Percentiles rank a stretch among this genome's conserved stretches.
Evolutionary conservation across 2,113 vertebrate species (phyloP).

Genomic region (Pagrus major): DNA sequence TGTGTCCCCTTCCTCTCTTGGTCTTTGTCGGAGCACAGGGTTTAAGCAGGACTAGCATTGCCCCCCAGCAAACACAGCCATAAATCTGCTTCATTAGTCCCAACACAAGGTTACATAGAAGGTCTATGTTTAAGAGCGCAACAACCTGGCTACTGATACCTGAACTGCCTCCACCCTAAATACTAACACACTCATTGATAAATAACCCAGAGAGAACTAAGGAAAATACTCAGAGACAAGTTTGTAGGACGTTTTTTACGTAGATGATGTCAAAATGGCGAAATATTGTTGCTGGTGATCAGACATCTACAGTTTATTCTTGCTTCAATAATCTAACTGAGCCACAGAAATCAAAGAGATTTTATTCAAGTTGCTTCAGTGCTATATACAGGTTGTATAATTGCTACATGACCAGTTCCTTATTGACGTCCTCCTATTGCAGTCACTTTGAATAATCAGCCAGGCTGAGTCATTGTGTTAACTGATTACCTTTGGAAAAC

Average conservation of each 20-base stretch:
- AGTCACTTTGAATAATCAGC: conserved; percentile 67
- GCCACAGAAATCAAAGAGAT: conserved; percentile 11
- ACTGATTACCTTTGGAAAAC: conserved; percentile 81
- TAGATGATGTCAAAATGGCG: conserved; percentile 6
- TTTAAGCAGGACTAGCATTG: conserved; percentile 53
- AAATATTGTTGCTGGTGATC: neutral
- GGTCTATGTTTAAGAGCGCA: conserved; percentile 57
- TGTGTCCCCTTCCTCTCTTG: neutral
- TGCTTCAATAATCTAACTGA: conserved; percentile 25
- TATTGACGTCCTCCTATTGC: conserved; percentile 36
- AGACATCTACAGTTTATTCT: neutral
- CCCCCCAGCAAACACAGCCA: conserved; percentile 47
- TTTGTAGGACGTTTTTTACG: neutral
- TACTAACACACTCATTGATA: conserved; percentile 43
- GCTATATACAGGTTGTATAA: conserved; percentile 17
- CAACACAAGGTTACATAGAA: conserved; percentile 59
- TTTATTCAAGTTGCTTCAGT: neutral
- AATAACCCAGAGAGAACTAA: neutral
- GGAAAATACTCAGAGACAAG: neutral
- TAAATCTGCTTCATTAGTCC: conserved; percentile 72
- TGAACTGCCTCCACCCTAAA: conserved; percentile 58
- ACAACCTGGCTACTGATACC: conserved; percentile 61
- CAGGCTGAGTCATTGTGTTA: conserved; percentile 73
- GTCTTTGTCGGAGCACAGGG: conserved; percentile 42
- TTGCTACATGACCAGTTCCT: conserved; percentile 15